Conservation (phyloP, 1,140 invertebrate species). For the Triops cancriformis region DNA sequence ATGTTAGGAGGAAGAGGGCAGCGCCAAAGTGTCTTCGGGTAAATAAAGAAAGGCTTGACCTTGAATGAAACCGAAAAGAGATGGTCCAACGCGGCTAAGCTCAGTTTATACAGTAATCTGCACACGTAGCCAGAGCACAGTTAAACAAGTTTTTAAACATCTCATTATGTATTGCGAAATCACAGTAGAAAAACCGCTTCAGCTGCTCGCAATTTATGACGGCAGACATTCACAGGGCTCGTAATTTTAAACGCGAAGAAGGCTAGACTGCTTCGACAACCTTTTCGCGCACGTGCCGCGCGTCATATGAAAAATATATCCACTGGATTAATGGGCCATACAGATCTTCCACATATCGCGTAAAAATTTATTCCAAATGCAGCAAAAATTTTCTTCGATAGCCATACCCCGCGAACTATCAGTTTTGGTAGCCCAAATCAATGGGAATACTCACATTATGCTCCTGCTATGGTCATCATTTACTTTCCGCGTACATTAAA, state of each 20-base stretch:
- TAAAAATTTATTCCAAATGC: too few species aligned
- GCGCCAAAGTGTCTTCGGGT: too few species aligned
- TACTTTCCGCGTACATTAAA: too few species aligned
- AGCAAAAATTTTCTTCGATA: too few species aligned
- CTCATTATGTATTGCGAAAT: not conserved
- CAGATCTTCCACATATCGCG: not conserved
- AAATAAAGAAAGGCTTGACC: not conserved
- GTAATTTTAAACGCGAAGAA: too few species aligned
- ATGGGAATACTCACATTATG: too few species aligned
- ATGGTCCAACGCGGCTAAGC: not conserved
- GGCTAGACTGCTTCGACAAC: not conserved
- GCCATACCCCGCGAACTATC: too few species aligned
- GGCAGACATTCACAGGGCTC: too few species aligned
- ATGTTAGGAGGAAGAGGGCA: too few species aligned
- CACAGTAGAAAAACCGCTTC: not conserved
- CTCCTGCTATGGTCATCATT: too few species aligned
- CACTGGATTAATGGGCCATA: not conserved
- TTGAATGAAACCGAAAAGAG: not conserved
- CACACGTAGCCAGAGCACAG: not conserved
- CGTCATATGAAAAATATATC: not conserved
- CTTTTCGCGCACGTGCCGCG: not conserved
- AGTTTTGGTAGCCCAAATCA: too few species aligned
- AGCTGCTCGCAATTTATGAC: too few species aligned
- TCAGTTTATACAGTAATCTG: not conserved
- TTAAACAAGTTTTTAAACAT: slow-evolving; percentile 1